phyloP scores from a whole-genome alignment of 1,140 invertebrate species.

The Colletes latitarsis region DNA sequence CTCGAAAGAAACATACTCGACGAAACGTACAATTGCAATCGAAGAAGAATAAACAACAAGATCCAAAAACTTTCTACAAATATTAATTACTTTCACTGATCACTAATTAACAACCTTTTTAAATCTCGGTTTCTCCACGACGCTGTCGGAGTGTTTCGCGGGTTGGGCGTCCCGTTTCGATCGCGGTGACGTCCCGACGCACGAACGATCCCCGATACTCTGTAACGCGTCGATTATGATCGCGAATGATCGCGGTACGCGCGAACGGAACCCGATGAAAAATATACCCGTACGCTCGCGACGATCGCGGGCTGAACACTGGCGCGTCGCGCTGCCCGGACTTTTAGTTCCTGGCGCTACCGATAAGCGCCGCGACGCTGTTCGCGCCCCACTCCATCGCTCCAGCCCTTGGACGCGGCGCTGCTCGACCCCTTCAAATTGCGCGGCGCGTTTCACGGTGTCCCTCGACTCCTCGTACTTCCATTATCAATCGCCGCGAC shows the following conservation, averaged over 20 bases:
- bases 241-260: not conserved
- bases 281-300: conserved; percentile 76
- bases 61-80: not conserved
- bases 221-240: not conserved
- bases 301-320: conserved; percentile 80
- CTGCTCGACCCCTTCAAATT: conserved; percentile 38
- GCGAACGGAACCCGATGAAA: conserved; percentile 23
- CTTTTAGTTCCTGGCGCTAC: conserved; percentile 78
- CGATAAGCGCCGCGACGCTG: conserved; percentile 79
- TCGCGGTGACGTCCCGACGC: too few species aligned
- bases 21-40: too few species aligned
- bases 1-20: too few species aligned
- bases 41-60: not conserved
- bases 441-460: conserved; percentile 37
- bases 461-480: conserved; percentile 26
- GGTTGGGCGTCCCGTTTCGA: not conserved
- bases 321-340: conserved; percentile 74
- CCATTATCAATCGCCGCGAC: conserved; percentile 12
- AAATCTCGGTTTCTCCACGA: not conserved
- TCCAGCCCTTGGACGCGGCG: conserved; percentile 35
- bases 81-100: not conserved
- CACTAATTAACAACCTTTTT: conserved; percentile 17
- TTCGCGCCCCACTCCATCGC: conserved; percentile 49
- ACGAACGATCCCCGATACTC: not conserved
- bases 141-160: not conserved